Conservation (phyloP, 2,797 vertebrate genomes). For the Sebastes minor region DNA sequence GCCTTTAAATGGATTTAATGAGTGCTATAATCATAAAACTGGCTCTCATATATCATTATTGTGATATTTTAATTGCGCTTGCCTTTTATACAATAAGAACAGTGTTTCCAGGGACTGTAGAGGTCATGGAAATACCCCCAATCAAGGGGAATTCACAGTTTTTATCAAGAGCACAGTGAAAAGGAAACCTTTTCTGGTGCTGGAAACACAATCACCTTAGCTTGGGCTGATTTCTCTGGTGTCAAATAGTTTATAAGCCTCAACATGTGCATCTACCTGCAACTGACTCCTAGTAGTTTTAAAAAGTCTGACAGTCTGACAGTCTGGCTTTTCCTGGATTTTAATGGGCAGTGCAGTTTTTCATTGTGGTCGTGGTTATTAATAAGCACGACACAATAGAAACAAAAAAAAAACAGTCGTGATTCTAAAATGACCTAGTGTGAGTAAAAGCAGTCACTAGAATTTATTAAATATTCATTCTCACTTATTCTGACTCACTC, state of each 20-base stretch:
- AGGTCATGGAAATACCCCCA: neutral
- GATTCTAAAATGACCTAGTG: neutral
- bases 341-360: neutral
- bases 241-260: neutral
- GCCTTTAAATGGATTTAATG: slow-evolving; percentile 19
- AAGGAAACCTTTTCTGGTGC: neutral
- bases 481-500: slow-evolving; percentile 28
- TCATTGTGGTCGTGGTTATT: neutral
- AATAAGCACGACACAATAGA: neutral
- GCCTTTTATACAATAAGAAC: neutral
- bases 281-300: neutral
- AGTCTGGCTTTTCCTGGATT: neutral
- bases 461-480: slow-evolving; percentile 9
- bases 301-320: neutral
- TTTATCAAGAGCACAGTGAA: neutral
- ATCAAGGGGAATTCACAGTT: neutral
- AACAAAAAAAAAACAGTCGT: neutral
- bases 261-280: neutral
- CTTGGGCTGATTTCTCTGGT: neutral
- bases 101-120: neutral
- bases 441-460: slow-evolving; percentile 2
- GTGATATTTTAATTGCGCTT: neutral
- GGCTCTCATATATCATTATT: neutral
- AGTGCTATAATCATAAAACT: slow-evolving; percentile 24
- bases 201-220: neutral